These are phyloP conservation scores for Hylia prasina DNA, from an alignment of 2,113 vertebrate genomes.

Conservation along the genomic window DNA sequence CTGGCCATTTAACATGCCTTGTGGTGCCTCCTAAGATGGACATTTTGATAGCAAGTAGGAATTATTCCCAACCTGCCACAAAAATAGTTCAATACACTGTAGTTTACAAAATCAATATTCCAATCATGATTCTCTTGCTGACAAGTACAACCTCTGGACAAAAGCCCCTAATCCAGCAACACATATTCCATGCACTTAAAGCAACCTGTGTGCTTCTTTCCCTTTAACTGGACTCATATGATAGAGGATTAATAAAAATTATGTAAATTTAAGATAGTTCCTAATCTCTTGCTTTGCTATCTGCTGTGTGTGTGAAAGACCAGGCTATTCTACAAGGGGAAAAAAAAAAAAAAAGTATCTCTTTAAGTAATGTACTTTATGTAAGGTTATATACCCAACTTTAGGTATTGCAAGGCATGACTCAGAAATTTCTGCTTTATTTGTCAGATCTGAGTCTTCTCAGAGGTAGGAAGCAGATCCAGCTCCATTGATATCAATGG, in stretches of 20 bases:
- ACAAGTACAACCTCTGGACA: neutral
- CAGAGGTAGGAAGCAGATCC: neutral
- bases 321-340: neutral
- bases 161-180: neutral
- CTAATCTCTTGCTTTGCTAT: neutral
- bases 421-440: neutral
- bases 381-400: neutral
- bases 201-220: neutral
- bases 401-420: neutral
- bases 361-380: neutral
- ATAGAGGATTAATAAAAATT: neutral
- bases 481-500: neutral
- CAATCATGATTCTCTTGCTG: neutral
- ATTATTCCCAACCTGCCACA: neutral
- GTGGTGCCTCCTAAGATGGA: neutral
- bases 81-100: neutral
- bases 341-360: neutral
- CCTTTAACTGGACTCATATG: neutral
- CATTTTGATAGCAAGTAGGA: neutral
- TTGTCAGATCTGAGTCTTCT: neutral
- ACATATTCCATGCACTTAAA: neutral
- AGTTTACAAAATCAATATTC: neutral
- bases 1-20: neutral
- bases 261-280: neutral
- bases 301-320: neutral